Evolutionary conservation across 1,140 invertebrate genomes (phyloP), one percentile per base, ranked within the genome.

Genomic region (Cataglyphis hispanica): DNA sequence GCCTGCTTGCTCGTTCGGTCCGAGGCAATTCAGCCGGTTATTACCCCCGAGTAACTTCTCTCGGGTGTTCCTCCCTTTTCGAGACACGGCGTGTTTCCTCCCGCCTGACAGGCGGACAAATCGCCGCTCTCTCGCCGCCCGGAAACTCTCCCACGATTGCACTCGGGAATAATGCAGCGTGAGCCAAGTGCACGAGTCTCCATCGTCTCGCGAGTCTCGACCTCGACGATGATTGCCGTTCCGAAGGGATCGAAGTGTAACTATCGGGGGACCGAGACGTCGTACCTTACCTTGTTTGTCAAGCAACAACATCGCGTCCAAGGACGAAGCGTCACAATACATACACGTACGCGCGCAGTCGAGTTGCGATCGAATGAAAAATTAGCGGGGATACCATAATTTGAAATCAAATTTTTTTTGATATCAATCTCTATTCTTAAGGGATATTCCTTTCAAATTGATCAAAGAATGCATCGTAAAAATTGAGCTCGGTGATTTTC

Each of bases 11-110:
- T 80, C 81, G 75, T 61, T 85, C 86, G 72, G 60, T 90, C 86
- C 86, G 84, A 86, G 66, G 77, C 87, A 69, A 89, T 89, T 86
- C 87, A 88, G 60, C 84, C 85, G n/a, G 88, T 90, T 90, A 90
- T 90, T 90, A 88, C 86, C 67, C 58, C 77, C 61, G 84, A 74
- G 72, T 83, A 84, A 84, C 88, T 86, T 89, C 88, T 89, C 88
- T 89, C 88, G 77, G 74, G 61, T 89, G 88, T 89, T 89, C 88
- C 78, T 25, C 37, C 60, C 78, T 81, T 72, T 83, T 63, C 27
- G 7, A 66, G 61, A 34, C 50, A 31, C 72, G n/a, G 27, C 46
- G 76, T 13, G 74, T 74, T 67, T 84, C 64, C 50, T 60, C 53
- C 43, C 19, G 27, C 37, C 43, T 53, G 25, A 63, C 70, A 61